phyloP scores from a whole-genome alignment of 1,140 invertebrate species.

The Chelonus insularis region DNA sequence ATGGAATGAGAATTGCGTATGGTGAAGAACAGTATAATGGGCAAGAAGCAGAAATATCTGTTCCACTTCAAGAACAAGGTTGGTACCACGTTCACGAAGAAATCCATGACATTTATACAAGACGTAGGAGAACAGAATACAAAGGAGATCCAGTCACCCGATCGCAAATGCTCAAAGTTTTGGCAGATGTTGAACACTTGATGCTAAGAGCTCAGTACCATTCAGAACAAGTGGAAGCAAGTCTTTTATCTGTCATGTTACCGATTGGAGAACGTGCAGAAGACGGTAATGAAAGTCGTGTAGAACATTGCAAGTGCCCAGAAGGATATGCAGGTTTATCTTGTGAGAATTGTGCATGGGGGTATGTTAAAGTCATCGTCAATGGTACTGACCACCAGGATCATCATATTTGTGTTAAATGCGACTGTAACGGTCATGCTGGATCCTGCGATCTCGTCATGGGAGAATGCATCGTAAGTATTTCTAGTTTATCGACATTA shows the following conservation, averaged over 20 bases:
- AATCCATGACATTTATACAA: slow-evolving; percentile 64
- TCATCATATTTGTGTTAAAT: slow-evolving; percentile 76
- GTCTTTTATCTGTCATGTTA: slow-evolving; percentile 42
- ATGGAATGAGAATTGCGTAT: slow-evolving; percentile 74
- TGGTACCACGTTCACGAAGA: slow-evolving; percentile 75
- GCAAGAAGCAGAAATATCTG: slow-evolving; percentile 64
- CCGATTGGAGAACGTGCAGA: slow-evolving; percentile 39
- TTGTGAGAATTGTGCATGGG: slow-evolving; percentile 83
- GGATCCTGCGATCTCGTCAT: slow-evolving; percentile 77
- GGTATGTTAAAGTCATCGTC: slow-evolving; percentile 76
- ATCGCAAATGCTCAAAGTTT: slow-evolving; percentile 78
- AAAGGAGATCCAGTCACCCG: slow-evolving; percentile 69
- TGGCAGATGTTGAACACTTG: slow-evolving; percentile 79
- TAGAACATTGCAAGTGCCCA: slow-evolving; percentile 71
- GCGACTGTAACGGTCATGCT: slow-evolving; percentile 88
- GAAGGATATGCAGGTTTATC: slow-evolving; percentile 74
- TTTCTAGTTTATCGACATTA: slow-evolving; percentile 4
- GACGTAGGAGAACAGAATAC: slow-evolving; percentile 63
- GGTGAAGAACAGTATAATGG: slow-evolving; percentile 68
- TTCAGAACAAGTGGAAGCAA: slow-evolving; percentile 89
- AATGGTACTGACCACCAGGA: slow-evolving; percentile 60
- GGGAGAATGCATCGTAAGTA: slow-evolving; percentile 71
- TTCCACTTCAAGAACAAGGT: slow-evolving; percentile 68
- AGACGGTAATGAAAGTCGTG: slow-evolving; percentile 47
- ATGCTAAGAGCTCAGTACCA: slow-evolving; percentile 91